Evolutionary conservation across 2,888 invertebrate species (phyloP).

Genomic region (Rhynchonema sp.): DNA sequence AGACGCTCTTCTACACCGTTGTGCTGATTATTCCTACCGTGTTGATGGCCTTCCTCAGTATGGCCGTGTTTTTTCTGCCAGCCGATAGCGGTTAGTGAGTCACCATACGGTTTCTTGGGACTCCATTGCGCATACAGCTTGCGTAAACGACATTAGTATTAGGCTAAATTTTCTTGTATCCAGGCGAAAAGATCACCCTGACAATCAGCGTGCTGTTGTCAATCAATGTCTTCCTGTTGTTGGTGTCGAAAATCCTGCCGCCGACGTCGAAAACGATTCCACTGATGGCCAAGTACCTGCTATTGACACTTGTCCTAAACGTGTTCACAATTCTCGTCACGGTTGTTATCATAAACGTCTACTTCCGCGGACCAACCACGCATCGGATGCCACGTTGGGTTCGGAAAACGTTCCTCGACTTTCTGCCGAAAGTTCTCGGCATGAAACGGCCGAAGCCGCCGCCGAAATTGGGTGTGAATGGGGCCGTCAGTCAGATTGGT

Average conservation of each 20-base stretch:
- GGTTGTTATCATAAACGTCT: constrained; percentile 97
- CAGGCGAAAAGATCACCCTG: constrained; percentile 37
- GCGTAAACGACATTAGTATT: too few relatives aligned
- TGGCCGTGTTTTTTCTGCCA: constrained; percentile 91
- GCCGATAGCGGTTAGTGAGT: constrained; percentile 75
- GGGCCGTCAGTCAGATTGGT: neutral
- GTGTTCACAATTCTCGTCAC: constrained; percentile 74
- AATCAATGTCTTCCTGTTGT: constrained; percentile 90
- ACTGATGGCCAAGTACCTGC: constrained; percentile 83
- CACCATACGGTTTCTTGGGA: neutral
- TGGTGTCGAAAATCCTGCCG: constrained; percentile 95
- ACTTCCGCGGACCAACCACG: constrained; percentile 51
- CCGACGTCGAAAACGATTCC: constrained; percentile 94
- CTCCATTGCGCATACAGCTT: neutral
- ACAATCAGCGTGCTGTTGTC: constrained; percentile 91
- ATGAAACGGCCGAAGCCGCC: constrained; percentile 59
- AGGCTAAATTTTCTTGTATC: neutral
- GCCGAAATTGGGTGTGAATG: neutral
- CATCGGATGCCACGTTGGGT: constrained; percentile 73
- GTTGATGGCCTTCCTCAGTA: constrained; percentile 92
- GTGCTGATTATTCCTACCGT: constrained; percentile 97
- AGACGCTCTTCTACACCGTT: constrained; percentile 95
- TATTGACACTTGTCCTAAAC: neutral
- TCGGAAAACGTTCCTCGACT: constrained; percentile 76
- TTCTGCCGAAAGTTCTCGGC: constrained; percentile 65